Evolutionary conservation across 2,888 invertebrate species (phyloP), one percentile per base, ranked within the genome.

Genomic region (Psococerastis gibbosa): DNA sequence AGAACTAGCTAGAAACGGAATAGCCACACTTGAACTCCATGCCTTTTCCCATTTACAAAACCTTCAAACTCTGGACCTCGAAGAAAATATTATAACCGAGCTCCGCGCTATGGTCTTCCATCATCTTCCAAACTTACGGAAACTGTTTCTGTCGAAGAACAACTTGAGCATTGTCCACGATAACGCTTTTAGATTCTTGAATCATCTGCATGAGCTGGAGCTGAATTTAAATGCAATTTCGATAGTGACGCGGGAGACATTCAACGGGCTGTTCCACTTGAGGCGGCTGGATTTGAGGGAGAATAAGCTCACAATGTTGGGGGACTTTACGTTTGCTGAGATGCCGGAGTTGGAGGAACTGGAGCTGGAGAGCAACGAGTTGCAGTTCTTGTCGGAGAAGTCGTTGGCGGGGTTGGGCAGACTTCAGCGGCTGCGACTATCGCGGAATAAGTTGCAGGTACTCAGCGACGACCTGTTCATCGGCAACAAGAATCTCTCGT

Each of bases 101-200:
- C 71, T 87, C 44, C 74, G 74, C 52, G 53, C 74, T 43, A 72
- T 75, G 53, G 76, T 77, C 1, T 85, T 87, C 58, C 69, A 73
- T 38, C 75, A 79, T 56, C 58, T 84, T 44, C 82, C 83, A 0
- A 68, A 70, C 44, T 62, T 83, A 49, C 73, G 74, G 52, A 75
- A 78, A 49, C 70, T 95, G 32, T 75, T 75, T 49, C 68, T 95
- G 43, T 83, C 85, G 53, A 78, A 79, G 56, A 95, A 95, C 63
- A 79, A 81, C 57, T 71, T 95, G 51, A 78, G 81, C 48, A 70
- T 74, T 27, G 69, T 91, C 49, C 88, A 85, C 53, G 85, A 88
- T 49, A 80, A 80, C 48, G 80, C 92, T 17, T 88, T 83, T 55
- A 69, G 70, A 52, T 71, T 78, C 51, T 66, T 83, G 57, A 70